A percentile compares a stretch with the other conserved stretches of the same genome.
Conservation (phyloP, 1,140 invertebrate genomes). For the Procambarus virginalis region DNA sequence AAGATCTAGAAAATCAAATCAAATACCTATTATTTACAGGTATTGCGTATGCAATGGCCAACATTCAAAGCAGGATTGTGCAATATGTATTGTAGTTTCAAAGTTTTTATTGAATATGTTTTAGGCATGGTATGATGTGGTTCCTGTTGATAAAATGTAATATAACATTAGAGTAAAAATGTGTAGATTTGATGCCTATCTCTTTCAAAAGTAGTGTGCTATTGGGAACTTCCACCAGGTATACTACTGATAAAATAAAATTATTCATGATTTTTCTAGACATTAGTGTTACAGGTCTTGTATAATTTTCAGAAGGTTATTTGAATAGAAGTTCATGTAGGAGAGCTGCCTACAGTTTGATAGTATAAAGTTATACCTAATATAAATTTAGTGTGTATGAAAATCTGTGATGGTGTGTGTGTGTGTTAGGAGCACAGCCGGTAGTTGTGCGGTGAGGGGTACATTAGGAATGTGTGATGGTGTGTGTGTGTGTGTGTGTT, state of each 20-base stretch:
- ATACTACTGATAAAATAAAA: background rate
- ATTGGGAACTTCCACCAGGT: background rate
- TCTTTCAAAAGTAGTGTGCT: background rate
- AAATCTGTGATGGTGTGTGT: background rate
- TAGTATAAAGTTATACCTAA: background rate
- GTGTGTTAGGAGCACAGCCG: background rate
- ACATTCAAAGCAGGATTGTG: background rate
- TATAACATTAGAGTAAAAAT: background rate
- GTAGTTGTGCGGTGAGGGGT: background rate
- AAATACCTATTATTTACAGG: background rate
- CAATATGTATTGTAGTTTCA: background rate
- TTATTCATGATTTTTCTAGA: background rate
- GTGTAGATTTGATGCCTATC: background rate
- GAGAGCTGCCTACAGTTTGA: background rate
- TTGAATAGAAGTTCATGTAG: background rate
- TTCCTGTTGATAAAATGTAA: background rate
- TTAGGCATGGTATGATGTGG: background rate
- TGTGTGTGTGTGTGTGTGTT: background rate
- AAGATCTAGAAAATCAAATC: conserved; percentile 1
- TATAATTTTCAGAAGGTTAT: background rate
- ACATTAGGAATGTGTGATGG: background rate
- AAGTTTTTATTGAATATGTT: background rate
- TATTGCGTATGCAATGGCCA: background rate
- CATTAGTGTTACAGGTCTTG: background rate
- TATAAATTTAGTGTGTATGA: background rate